A percentile compares a stretch with the other conserved stretches of the same genome.
Conservation (phyloP, 2,797 vertebrate genomes). For the Tapirus indicus region DNA sequence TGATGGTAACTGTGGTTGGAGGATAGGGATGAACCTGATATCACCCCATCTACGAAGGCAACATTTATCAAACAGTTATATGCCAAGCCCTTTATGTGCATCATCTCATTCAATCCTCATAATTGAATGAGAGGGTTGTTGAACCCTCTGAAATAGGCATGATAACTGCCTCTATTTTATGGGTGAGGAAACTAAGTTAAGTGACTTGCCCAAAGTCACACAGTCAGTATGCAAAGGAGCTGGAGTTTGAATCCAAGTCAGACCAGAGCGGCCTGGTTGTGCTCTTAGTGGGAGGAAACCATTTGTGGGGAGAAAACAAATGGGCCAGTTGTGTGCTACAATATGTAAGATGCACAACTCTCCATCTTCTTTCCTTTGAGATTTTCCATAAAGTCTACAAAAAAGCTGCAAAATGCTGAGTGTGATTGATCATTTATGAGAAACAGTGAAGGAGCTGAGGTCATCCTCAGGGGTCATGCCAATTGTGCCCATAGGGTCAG, state of each 20-base stretch:
- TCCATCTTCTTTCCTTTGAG: background rate
- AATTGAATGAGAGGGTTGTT: background rate
- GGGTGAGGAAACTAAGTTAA: background rate
- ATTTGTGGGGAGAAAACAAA: background rate
- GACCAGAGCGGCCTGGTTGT: background rate
- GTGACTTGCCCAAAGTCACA: background rate
- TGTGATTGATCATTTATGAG: background rate
- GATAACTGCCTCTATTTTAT: background rate
- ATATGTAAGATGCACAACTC: background rate
- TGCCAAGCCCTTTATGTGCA: background rate
- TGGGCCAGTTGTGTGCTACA: background rate
- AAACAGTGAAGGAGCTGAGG: background rate
- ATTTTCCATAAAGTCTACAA: background rate
- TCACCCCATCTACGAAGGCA: background rate
- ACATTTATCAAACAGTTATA: background rate
- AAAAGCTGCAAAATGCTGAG: background rate
- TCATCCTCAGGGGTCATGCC: background rate
- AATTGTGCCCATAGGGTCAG: background rate
- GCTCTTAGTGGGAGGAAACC: background rate
- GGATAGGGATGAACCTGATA: background rate
- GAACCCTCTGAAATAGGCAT: background rate
- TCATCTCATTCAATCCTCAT: background rate
- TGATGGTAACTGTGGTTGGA: background rate
- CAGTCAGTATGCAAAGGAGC: background rate
- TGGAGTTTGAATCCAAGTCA: background rate